phyloP scores from a whole-genome alignment of 2,113 vertebrate species.

The Catharus bicknelli region DNA sequence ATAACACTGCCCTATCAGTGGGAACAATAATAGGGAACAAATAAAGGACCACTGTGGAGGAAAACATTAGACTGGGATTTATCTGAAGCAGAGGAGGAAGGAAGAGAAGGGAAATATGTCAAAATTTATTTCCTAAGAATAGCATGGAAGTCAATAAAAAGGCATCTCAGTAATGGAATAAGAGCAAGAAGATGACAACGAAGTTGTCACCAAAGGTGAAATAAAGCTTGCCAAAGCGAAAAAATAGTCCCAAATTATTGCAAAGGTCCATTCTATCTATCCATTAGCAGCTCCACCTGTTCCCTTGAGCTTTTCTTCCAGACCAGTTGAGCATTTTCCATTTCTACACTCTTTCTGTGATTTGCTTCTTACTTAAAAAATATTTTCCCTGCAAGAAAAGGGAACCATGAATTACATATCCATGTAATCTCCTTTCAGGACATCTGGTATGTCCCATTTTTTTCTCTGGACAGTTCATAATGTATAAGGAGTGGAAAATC shows the following conservation, averaged over 20 bases:
- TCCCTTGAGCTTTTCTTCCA: neutral
- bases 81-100: neutral
- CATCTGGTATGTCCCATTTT: neutral
- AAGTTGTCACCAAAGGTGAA: neutral
- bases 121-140: neutral
- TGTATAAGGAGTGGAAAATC: accelerated
- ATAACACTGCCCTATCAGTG: neutral
- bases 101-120: neutral
- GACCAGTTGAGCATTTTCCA: neutral
- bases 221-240: neutral
- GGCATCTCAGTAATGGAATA: neutral
- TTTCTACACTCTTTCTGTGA: neutral
- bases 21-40: slow-evolving; percentile 3
- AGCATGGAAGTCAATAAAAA: neutral
- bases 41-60: neutral
- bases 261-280: neutral
- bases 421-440: neutral
- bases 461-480: neutral
- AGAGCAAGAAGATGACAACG: neutral
- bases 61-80: neutral
- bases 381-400: neutral
- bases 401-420: neutral
- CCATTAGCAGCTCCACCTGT: neutral
- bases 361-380: neutral
- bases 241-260: neutral